Conservation (phyloP, 2,797 vertebrate genomes). For the Brachyrhaphis roseni region DNA sequence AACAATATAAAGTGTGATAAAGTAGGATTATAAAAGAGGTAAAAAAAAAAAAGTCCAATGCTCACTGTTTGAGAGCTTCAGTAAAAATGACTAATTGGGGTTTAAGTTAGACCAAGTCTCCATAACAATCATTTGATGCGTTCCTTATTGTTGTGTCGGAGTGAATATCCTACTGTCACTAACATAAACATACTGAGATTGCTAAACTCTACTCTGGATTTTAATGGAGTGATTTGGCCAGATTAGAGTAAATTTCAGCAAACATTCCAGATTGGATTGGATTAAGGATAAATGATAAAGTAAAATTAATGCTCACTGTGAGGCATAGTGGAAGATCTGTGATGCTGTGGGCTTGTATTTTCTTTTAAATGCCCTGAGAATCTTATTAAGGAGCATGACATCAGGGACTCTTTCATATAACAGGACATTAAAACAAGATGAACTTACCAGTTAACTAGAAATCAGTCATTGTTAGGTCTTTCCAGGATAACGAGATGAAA, state of each 20-base stretch:
- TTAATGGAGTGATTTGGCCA: no score
- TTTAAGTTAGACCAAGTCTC: no score
- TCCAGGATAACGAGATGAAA: no score
- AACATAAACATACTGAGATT: no score
- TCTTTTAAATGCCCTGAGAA: not conserved
- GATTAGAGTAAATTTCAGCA: no score
- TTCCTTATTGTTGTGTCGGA: no score
- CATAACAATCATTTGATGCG: no score
- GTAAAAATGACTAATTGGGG: no score
- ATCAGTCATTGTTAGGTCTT: no score
- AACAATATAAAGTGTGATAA: not conserved
- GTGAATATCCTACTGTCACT: no score
- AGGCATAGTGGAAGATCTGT: not conserved
- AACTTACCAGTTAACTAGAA: no score
- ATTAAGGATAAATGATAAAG: not conserved
- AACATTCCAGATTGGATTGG: not conserved
- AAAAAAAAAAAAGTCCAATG: not conserved
- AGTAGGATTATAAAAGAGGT: not conserved
- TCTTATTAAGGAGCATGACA: not conserved
- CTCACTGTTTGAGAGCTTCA: not conserved
- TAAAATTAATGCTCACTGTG: not conserved
- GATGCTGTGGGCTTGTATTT: not conserved
- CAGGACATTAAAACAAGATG: not conserved
- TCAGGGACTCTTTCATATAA: not conserved
- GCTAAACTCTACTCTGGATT: no score